Conservation (phyloP, 35 echinoderm and acorn worm species). For the Hemicentrotus pulcherrimus region DNA sequence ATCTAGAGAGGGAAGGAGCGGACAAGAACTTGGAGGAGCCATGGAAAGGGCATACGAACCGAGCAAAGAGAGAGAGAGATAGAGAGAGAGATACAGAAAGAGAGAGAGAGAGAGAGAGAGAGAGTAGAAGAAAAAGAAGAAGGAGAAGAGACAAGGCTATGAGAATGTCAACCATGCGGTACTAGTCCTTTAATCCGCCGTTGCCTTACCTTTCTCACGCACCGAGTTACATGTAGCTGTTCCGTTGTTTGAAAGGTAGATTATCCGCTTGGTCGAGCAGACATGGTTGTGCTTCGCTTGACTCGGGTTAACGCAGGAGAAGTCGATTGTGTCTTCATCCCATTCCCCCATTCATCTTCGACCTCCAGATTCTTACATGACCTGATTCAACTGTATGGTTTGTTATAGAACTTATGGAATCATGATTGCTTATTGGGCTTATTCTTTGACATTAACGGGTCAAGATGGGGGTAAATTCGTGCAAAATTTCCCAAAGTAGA, state of each 20-base stretch:
- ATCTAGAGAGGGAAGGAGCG: too few relatives aligned
- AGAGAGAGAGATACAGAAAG: too few relatives aligned
- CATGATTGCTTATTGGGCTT: too few relatives aligned
- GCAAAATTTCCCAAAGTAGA: neutral
- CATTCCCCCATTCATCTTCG: neutral
- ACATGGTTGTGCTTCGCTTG: neutral
- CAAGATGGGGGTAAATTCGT: too few relatives aligned
- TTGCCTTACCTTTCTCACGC: neutral
- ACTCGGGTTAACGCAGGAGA: neutral
- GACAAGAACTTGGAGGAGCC: too few relatives aligned
- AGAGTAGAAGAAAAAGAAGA: too few relatives aligned
- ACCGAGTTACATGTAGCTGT: neutral
- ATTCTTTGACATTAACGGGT: neutral
- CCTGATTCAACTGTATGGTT: neutral
- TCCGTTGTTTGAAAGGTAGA: slow-evolving; percentile 1
- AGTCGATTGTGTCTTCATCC: neutral
- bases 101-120: too few relatives aligned
- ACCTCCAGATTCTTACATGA: neutral
- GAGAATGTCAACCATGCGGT: neutral
- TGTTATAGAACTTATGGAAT: too few relatives aligned
- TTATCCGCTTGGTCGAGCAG: neutral
- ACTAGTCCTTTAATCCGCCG: neutral
- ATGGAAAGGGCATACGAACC: too few relatives aligned
- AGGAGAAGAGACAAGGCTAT: neutral
- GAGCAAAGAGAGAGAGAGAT: too few relatives aligned